Evolutionary conservation across 2,797 vertebrate species (phyloP).

Genomic region (Cynopterus sphinx): DNA sequence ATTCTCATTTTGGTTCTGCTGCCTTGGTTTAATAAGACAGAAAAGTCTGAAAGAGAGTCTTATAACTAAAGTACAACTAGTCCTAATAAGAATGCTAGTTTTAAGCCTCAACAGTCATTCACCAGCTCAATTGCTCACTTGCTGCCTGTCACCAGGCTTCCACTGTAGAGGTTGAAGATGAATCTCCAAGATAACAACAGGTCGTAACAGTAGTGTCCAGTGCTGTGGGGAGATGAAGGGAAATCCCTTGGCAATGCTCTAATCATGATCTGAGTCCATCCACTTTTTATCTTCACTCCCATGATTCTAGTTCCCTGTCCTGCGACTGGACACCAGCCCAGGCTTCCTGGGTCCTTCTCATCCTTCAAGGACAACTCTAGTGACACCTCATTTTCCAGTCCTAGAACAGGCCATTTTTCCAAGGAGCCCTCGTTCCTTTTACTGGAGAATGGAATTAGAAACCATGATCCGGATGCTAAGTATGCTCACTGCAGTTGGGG

Average conservation of each 20-base stretch:
- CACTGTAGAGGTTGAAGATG: background rate
- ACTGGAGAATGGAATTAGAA: background rate
- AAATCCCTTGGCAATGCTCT: background rate
- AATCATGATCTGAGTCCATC: background rate
- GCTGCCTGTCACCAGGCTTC: background rate
- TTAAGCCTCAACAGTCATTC: background rate
- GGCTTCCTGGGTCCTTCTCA: background rate
- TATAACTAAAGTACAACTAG: background rate
- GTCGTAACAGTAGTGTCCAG: background rate
- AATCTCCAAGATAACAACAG: background rate
- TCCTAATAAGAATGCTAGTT: background rate
- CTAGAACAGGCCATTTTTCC: background rate
- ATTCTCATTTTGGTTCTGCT: background rate
- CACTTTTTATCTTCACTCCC: background rate
- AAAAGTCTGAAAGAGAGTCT: background rate
- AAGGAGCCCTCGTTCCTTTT: background rate
- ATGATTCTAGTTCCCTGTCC: background rate
- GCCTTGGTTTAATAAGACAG: background rate
- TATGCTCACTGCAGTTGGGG: background rate
- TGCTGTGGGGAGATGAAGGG: too few species aligned
- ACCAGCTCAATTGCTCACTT: accelerated
- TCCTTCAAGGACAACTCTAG: background rate
- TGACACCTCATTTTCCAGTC: background rate
- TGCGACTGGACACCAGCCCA: background rate
- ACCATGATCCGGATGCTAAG: background rate